Evolutionary conservation across 1,140 invertebrate species (phyloP), one percentile per base, ranked within the genome.

Genomic region (Macrotrachela quadricornifera): DNA sequence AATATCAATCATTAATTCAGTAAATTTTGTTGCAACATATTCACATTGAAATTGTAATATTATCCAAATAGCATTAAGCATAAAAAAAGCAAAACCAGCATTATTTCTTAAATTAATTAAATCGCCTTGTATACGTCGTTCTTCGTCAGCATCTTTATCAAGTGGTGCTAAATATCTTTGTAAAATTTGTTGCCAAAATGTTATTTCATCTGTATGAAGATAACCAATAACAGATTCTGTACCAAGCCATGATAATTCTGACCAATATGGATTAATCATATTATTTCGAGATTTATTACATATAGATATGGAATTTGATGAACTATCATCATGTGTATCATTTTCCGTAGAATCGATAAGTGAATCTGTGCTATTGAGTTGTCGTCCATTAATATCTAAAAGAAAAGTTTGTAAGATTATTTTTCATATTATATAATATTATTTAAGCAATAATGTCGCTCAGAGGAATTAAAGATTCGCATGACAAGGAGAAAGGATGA

Each of bases 1-100:
- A 45, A 64, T 61, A 1, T 21, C 62, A 83, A 82, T 75, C 85
- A 84, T 64, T 90, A 76, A 70, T 91, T 85, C 58, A 88, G 76
- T 68, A 79, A 77, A 46, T 58, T 61, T 70, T 90, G 84, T 78
- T 90, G 91, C 75, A 90, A 87, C 70, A 91, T 76, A 76, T 92
- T 88, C 62, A 95, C 80, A 65, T 94, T 79, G 73, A 94, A 86
- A 61, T 94, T 86, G 74, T 44, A 95, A 88, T 64, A 95, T 78
- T 59, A 95, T 86, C 78, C 95, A 96, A 59, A 95, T 78, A 55
- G 86, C 83, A 75, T 96, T 96, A 66, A 90, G 73, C 85, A 96
- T 94, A 75, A 91, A 85, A 76, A 94, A 95, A 52, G 79, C 83
- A 74, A 94, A 92, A 21, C 91, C 85, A 57, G 83, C 83, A 63